A percentile compares a stretch with the other conserved stretches of the same genome.
Conservation (phyloP, 2,888 invertebrate genomes). For the Quadriops clusia region DNA sequence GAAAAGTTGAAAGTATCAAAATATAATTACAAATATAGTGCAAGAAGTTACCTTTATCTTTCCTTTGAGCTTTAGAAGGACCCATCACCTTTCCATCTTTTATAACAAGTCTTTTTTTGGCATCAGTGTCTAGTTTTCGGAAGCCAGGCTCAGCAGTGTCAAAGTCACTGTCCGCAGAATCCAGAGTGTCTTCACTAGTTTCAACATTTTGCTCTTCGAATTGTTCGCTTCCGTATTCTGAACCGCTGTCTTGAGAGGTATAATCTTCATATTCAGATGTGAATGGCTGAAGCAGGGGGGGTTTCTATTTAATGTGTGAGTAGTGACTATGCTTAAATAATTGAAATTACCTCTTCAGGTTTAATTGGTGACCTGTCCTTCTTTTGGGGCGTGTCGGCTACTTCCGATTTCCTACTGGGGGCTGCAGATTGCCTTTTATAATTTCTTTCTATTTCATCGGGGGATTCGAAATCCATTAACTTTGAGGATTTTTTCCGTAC, state of each 20-base stretch:
- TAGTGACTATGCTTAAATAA: too few species aligned
- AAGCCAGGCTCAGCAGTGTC: constrained; percentile 40
- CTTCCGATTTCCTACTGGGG: too few species aligned
- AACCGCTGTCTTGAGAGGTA: constrained; percentile 31
- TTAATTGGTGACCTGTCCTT: background rate
- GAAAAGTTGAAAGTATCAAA: too few species aligned
- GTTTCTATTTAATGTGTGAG: too few species aligned
- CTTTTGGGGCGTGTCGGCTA: too few species aligned
- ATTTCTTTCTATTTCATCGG: constrained; percentile 68
- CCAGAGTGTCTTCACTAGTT: constrained; percentile 37
- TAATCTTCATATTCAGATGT: constrained; percentile 24
- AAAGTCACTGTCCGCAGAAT: constrained; percentile 24
- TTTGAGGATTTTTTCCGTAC: constrained; percentile 92
- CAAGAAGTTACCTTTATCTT: constrained; percentile 32
- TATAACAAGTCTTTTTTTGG: constrained; percentile 58
- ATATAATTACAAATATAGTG: too few species aligned
- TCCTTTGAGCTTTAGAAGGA: constrained; percentile 61
- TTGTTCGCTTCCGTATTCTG: constrained; percentile 33
- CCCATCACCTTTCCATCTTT: constrained; percentile 57
- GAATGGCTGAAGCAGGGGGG: too few species aligned
- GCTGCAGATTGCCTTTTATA: constrained; percentile 39
- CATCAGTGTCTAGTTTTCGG: constrained; percentile 39
- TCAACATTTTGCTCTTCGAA: constrained; percentile 40
- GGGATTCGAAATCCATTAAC: constrained; percentile 83
- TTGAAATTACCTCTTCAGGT: too few species aligned